phyloP scores from a whole-genome alignment of 2,797 vertebrate species.

The Parotocinclus haroldoi region DNA sequence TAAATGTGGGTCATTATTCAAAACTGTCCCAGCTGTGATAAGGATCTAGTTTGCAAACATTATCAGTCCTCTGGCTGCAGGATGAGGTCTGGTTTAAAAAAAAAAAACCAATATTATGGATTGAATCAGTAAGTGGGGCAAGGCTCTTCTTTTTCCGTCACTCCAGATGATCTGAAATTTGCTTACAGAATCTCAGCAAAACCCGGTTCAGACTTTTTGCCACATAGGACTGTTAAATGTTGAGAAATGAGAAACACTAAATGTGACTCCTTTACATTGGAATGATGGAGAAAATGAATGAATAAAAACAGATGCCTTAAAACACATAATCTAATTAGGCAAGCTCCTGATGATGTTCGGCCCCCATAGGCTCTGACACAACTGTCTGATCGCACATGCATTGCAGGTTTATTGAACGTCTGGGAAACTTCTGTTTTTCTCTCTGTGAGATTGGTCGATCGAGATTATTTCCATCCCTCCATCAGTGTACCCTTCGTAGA shows the following conservation, averaged over 20 bases:
- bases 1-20: neutral
- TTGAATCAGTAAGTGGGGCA: conserved; percentile 7
- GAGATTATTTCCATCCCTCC: neutral
- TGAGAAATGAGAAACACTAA: conserved; percentile 13
- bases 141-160: neutral
- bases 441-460: conserved; percentile 8
- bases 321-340: conserved; percentile 47
- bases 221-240: conserved; percentile 1
- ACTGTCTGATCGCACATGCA: conserved; percentile 4
- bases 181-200: neutral
- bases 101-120: neutral
- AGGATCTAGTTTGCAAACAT: conserved; percentile 1
- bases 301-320: conserved; percentile 46
- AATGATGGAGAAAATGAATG: conserved; percentile 29
- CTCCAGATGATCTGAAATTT: neutral
- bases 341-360: conserved; percentile 16
- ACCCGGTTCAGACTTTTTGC: conserved; percentile 1
- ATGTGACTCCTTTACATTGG: conserved; percentile 16
- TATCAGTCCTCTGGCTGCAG: conserved; percentile 13
- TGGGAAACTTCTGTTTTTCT: conserved; percentile 22
- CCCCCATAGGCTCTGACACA: conserved; percentile 32
- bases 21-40: conserved; percentile 21
- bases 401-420: conserved; percentile 16
- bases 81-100: conserved; percentile 19
- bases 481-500: neutral